Evolutionary conservation across 2,888 invertebrate genomes (phyloP), one percentile per base, ranked within the genome.

Genomic region (Eugnorisma glareosa): DNA sequence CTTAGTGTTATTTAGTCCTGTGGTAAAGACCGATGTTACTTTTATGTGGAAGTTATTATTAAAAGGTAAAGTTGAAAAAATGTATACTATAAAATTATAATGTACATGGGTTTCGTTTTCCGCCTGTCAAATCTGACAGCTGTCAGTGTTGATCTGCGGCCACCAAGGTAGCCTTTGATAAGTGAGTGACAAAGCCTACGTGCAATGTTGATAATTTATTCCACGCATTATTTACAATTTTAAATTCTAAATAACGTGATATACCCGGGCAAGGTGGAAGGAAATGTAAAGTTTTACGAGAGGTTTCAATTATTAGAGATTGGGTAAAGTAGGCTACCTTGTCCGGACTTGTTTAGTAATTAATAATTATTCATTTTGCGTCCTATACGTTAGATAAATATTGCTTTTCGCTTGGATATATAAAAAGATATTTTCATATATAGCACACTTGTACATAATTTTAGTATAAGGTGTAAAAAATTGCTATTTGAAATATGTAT

Each of bases 381-480:
- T 91, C 91, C 91, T 91, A 89, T 84, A 81, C 75, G 71, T 86
- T 87, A 83, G 86, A 84, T 85, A 85, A 79, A 83, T 64, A 64
- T 82, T 89, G 92, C 91, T 92, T 91, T 89, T 90, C 81, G 91
- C 90, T 92, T 92, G 86, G 82, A 90, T 90, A 88, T 89, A 86
- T 85, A 89, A 89, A 91, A 91, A 91, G 83, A 94, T 94, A 94
- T 94, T 94, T 94, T 94, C 93, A 90, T 94, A 94, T 93, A 91
- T 90, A 91, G 88, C 92, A 92, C 90, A 91, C 92, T 90, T 95
- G 95, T 95, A 95, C 92, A 95, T 95, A 95, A 89, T 91, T 88
- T 89, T 90, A 88, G 89, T 93, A 92, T 94, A 93, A 92, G 94
- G 94, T 94, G 94, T 94, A 93, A 93, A 93, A 92, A 93, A 93